Evolutionary conservation across 2,888 invertebrate species (phyloP), one percentile per base, ranked within the genome.

Genomic region (Drosophila limbata): DNA sequence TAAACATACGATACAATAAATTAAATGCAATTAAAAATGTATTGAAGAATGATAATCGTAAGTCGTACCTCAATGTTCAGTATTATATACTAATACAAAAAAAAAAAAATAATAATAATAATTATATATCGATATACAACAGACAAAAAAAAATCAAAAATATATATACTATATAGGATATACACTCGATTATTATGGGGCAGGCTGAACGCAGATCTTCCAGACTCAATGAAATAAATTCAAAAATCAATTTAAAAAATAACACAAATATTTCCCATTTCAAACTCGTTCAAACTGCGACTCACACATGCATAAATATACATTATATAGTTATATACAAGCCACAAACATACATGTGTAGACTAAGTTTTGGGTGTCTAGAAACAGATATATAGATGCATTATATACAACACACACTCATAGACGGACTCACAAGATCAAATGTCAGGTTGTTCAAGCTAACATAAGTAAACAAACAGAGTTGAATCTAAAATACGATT

Each of bases 41-140:
- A 79, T 83, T 79, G 57, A 72, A 83, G 75, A 87, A 79, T 85
- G 88, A 86, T 88, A 86, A 86, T 86, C 86, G 86, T 86, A 86
- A 86, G 85, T 85, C 72, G 85, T 86, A 86, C 85, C 85, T 86
- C 85, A 86, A 86, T 87, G 81, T 88, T 86, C 79, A 85, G 83
- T 71, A 72, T 77, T 68, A 80, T 74, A 73, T 79, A 73, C 71
- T 47, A 72, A 40, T 66, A 56, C 42, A 33, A 44, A 47, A 53
- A 59, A 35, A 63, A 25, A 63, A 59, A 4, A 21, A 21, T 21
- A 52, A 25, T 42, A 69, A 52, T 2, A 28, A 44, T 52, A 67
- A 51, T 35, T 37, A 45, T 31, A 65, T 28, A 50, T 28, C 31
- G 48, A 48, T 48, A 48, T 48, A 31, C 48, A 45, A 45, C 25